Evolutionary conservation across 2,888 invertebrate species (phyloP), one percentile per base, ranked within the genome.

Genomic region (Sarcophaga rosellei): DNA sequence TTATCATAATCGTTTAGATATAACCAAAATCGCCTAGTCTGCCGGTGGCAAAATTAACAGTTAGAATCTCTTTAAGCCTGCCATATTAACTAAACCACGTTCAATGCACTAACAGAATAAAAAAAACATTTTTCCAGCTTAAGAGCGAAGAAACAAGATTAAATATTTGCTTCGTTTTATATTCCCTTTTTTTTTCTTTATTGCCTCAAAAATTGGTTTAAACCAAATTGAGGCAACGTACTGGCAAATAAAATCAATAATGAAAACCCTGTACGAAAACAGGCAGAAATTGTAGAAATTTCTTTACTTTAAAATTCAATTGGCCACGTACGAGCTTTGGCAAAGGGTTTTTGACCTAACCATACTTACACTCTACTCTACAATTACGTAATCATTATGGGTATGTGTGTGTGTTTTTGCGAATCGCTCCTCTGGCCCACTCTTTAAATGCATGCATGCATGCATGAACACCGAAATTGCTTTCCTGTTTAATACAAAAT

Each of bases 331-430:
- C 17, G 23, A 17, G 70, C 44, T 12, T 45, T 79, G 68, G 69
- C 47, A 82, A 79, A 21, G 75, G 85, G 78, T 86, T 87, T 80
- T 87, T 88, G 87, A 88, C 88, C 88, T 75, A 81, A 17, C 69
- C 73, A 82, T 80, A 74, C 84, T 85, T 81, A 61, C 44, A 84
- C 53, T 25, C 68, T 79, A 82, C 76, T 73, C 82, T 84, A 79
- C 85, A 86, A 87, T 84, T 88, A 87, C 83, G 70, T 88, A 87
- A 82, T 17, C 12, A 53, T 53, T 53, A 17, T 53, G 59, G 61
- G 57, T 65, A 68, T 35, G 25, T 53, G 62, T 5, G 72, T 45
- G 53, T 63, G 57, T 57, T 21, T 63, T 17, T 44, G 4, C 17
- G 8, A 59, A 66, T 53, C 62, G 20, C 47, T 47, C 74, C 66